Base-by-base conservation (phyloP, 2,113 vertebrate genomes). In the Otocyon megalotis region DNA sequence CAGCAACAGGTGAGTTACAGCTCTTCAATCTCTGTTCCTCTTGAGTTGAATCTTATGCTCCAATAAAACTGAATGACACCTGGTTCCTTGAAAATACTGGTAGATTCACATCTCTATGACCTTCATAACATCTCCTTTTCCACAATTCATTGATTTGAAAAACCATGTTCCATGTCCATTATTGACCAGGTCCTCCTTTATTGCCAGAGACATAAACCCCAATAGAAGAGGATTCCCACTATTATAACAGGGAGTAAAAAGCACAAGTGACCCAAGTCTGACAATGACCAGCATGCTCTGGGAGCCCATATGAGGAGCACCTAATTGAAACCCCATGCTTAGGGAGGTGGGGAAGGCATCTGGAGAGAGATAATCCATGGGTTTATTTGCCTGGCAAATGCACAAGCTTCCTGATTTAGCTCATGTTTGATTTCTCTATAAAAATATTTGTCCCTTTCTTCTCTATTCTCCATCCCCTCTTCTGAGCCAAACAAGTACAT, bases 291-390 rank as follows among this genome's bases (percentile, higher is more conserved):
- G 12, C 2, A 8, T 60, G 19, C 17, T 54, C 14, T 79, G 17
- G 5, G 3, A 32, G 22, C 3, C 26, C 69, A 8, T 8, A 0
- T 4, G 22, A 48, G n/a, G 32, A 28, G 15, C 0, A 16, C 4
- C 28, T 69, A 32, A 63, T 11, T 76, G 32, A 93, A 65, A 58
- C 12, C 11, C 48, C 24, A 74, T 16, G 24, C 8, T 35, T 16
- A 26, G 1, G 14, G 10, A 82, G 56, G 2, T 5, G 22, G 28
- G 19, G 5, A 50, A 53, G 10, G 0, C 8, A 43, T 63, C 8
- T 72, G 19, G 8, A 4, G 1, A 77, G 54, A 60, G 10, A 20
- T 90, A 12, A 58, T 60, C 15, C 3, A 8, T 16, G 37, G 32
- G 37, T 5, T 53, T 11, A 3, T 88, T 35, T 87, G 13, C 32